phyloP scores from a whole-genome alignment of 35 echinoderm and acorn worm species.

The Stichopus chloronotus region DNA sequence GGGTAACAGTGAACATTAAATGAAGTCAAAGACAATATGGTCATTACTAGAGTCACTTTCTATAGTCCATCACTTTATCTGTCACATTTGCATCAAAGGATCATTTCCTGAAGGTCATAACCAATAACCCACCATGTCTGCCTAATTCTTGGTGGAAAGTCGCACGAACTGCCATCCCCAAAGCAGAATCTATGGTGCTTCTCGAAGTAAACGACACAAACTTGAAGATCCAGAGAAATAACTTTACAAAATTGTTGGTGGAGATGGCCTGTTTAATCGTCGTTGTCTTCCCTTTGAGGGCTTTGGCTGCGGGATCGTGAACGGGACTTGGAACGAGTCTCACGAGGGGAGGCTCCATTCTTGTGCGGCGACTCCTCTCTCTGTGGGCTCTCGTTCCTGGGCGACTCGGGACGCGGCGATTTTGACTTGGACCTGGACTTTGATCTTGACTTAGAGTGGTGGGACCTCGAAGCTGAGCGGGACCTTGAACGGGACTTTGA shows the following conservation, averaged over 20 bases:
- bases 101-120: too few species aligned
- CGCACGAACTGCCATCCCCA: too few species aligned
- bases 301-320: constrained; percentile 16
- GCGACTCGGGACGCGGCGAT: constrained; percentile 28
- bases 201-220: too few species aligned
- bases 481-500: constrained; percentile 46
- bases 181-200: too few species aligned
- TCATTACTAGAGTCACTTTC: too few species aligned
- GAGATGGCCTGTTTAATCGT: background rate
- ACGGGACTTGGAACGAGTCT: background rate
- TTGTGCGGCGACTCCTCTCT: background rate
- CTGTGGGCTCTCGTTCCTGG: constrained; percentile 29
- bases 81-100: too few species aligned
- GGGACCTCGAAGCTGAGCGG: constrained; percentile 22
- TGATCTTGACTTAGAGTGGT: constrained; percentile 49
- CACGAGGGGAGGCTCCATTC: background rate
- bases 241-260: background rate
- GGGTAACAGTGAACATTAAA: too few species aligned
- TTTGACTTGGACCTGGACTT: constrained; percentile 41
- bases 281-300: background rate
- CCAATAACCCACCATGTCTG: too few species aligned
- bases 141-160: too few species aligned
- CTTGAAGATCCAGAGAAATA: too few species aligned
- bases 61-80: too few species aligned
- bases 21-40: too few species aligned